These are phyloP conservation scores for Pammene fasciana DNA, from an alignment of 2,888 invertebrate genomes.

Conservation along the genomic window DNA sequence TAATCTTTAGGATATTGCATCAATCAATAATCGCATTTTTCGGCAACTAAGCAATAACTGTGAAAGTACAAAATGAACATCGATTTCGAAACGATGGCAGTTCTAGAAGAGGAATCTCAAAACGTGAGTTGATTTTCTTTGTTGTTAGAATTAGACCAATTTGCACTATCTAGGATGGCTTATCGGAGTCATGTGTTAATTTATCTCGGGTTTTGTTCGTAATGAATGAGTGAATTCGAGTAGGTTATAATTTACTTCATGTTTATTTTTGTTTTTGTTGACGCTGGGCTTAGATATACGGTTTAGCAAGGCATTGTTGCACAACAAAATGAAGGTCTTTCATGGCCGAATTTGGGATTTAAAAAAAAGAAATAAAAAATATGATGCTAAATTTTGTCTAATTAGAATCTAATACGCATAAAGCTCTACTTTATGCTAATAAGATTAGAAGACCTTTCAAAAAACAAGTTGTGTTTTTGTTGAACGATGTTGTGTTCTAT, in stretches of 20 bases:
- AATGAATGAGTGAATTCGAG: not conserved
- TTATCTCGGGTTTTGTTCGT: slow-evolving; percentile 8
- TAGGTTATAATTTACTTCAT: slow-evolving; percentile 36
- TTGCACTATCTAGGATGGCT: slow-evolving; percentile 44
- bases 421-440: no score
- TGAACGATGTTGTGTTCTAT: no score
- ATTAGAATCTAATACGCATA: not conserved
- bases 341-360: slow-evolving; percentile 4
- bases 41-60: slow-evolving; percentile 44
- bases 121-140: slow-evolving; percentile 80
- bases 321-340: slow-evolving; percentile 61
- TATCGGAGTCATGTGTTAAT: slow-evolving; percentile 37
- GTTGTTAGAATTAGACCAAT: slow-evolving; percentile 52
- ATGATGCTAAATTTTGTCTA: not conserved
- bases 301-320: slow-evolving; percentile 20
- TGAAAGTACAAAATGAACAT: slow-evolving; percentile 71
- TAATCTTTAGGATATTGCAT: slow-evolving; percentile 75
- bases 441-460: no score
- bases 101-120: slow-evolving; percentile 84
- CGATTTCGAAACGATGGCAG: slow-evolving; percentile 85
- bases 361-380: no score
- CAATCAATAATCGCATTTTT: slow-evolving; percentile 55
- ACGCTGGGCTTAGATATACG: not conserved
- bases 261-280: slow-evolving; percentile 35
- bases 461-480: no score